Evolutionary conservation across 1,140 invertebrate genomes (phyloP).

Genomic region (Spodoptera litura): DNA sequence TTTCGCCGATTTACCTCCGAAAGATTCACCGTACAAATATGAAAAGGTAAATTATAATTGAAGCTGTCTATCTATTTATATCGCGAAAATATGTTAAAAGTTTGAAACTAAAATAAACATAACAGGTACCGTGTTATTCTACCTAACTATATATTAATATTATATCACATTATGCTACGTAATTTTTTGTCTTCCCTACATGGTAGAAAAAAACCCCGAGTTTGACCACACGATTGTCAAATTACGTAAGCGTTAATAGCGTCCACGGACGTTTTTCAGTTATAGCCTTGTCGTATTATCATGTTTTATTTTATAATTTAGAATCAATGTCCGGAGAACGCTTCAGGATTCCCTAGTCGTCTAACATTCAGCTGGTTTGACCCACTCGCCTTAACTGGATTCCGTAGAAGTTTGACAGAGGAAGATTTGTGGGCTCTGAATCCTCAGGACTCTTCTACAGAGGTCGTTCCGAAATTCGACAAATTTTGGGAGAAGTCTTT

Average conservation of each 20-base stretch:
- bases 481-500: constrained; percentile 91
- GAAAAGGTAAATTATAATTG: constrained; percentile 86
- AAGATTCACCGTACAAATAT: constrained; percentile 89
- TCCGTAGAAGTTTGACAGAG: constrained; percentile 92
- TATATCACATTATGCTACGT: neutral
- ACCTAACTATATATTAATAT: too few species aligned
- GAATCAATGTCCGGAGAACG: constrained; percentile 95
- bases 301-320: constrained; percentile 75
- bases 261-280: neutral
- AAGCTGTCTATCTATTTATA: neutral
- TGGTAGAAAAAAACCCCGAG: constrained; percentile 3
- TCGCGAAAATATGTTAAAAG: too few species aligned
- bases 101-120: too few species aligned
- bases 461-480: constrained; percentile 94
- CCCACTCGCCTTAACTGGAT: constrained; percentile 92
- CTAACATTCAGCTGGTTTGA: constrained; percentile 98
- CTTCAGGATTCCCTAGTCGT: constrained; percentile 94
- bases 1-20: constrained; percentile 91
- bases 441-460: constrained; percentile 92
- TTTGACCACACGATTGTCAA: constrained; percentile 26
- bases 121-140: too few species aligned
- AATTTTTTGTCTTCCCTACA: constrained; percentile 22
- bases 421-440: constrained; percentile 97
- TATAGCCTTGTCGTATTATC: constrained; percentile 8
- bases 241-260: constrained; percentile 39